Evolutionary conservation across 1,140 invertebrate genomes (phyloP), one percentile per base, ranked within the genome.

Genomic region (Drosophila lacteicornis): DNA sequence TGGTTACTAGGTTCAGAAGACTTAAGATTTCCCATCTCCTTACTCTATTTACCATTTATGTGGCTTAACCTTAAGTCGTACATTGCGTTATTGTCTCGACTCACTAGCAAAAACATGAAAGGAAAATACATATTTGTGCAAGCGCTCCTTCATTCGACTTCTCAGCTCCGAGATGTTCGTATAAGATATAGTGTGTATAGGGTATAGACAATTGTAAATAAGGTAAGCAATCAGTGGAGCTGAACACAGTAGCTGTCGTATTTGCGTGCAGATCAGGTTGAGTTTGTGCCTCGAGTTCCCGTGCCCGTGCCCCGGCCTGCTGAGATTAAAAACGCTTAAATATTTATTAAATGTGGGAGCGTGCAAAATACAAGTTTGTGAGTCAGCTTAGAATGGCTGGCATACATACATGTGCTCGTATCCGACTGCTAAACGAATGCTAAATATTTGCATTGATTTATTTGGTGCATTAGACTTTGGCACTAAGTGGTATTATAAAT

Each of bases 321-420:
- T 47, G 61, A 71, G 84, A 85, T 90, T 90, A 81, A 81, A 90
- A 84, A 81, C 77, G 78, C 50, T 88, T 88, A 83, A 88, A 90
- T 88, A 90, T 88, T 88, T 90, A 88, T 90, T 82, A 88, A 88
- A 90, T 90, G 85, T 90, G 85, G 84, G 84, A 88, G 84, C 75
- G 85, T 84, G 74, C 81, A 79, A 78, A 65, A 90, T 69, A 90
- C 84, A 85, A 84, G 84, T 88, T 88, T 88, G 63, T 88, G 84
- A 88, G 61, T 88, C 84, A 87, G 80, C 62, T 49, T 57, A 84
- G 77, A 79, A 75, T 77, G 51, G 50, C 53, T 49, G 40, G 33
- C 17, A 17, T n/a, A n/a, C n/a, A 45, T 17, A 13, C 33, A 9
- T 30, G 8, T 33, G 25, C 51, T 47, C 43, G 46, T 42, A 46